Evolutionary conservation across 1,140 invertebrate species (phyloP).

Genomic region (Phenacoccus solenopsis): DNA sequence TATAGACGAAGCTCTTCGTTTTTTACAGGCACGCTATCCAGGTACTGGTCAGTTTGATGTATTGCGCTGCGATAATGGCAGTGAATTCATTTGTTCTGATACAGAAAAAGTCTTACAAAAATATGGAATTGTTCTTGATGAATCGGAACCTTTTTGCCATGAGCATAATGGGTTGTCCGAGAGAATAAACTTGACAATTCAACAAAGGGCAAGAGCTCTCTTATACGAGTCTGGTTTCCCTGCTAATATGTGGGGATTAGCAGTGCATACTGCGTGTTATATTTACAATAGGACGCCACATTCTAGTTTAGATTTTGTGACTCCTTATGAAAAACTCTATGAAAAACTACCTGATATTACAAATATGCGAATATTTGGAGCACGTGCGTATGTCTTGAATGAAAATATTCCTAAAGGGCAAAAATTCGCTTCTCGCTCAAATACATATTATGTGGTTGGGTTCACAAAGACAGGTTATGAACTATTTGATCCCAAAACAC

Average conservation of each 20-base stretch:
- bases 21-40: background rate
- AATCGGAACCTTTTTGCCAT: conserved; percentile 23
- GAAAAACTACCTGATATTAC: conserved; percentile 27
- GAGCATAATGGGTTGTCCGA: conserved; percentile 32
- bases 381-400: conserved; percentile 23
- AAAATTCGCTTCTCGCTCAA: background rate
- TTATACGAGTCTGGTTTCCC: conserved; percentile 30
- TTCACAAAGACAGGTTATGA: background rate
- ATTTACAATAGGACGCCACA: conserved; percentile 18
- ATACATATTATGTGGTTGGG: background rate
- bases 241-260: conserved; percentile 29
- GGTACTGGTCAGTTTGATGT: background rate
- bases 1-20: background rate
- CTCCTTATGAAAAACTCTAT: conserved; percentile 30
- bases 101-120: background rate
- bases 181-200: conserved; percentile 32
- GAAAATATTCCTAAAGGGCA: background rate
- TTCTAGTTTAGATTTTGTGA: conserved; percentile 10
- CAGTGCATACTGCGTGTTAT: conserved; percentile 7
- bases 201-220: conserved; percentile 29
- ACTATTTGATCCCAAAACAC: background rate
- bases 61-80: conserved; percentile 8
- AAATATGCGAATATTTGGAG: conserved; percentile 31
- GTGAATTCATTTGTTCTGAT: background rate
- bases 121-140: conserved; percentile 16